phyloP scores from a whole-genome alignment of 2,888 invertebrate species.

The Gisinianus flammeolus region DNA sequence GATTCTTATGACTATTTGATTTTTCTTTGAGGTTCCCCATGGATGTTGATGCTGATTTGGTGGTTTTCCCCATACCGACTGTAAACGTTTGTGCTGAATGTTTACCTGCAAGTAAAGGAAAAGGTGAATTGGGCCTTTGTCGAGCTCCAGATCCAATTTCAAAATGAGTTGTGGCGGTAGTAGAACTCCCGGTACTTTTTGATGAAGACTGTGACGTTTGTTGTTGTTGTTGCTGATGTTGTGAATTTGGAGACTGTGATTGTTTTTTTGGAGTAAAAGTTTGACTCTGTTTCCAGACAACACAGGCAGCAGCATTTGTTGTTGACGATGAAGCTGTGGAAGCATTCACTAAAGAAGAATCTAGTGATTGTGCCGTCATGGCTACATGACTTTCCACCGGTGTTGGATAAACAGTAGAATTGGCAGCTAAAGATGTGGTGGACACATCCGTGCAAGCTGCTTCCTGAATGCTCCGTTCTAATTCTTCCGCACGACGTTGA shows the following conservation, averaged over 20 bases:
- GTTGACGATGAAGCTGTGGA: neutral
- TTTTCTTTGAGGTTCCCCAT: neutral
- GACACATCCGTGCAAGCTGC: neutral
- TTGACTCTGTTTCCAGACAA: constrained; percentile 30
- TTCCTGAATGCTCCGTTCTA: constrained; percentile 44
- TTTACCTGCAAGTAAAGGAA: constrained; percentile 19
- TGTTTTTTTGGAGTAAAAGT: constrained; percentile 3
- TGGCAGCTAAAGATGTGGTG: neutral
- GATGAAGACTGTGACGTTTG: neutral
- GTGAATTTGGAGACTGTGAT: no score
- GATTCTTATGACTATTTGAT: neutral
- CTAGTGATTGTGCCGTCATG: neutral
- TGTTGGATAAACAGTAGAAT: neutral
- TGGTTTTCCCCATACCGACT: constrained; percentile 5
- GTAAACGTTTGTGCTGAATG: neutral
- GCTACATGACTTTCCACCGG: neutral
- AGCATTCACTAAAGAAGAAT: neutral
- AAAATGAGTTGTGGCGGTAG: no score
- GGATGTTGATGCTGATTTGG: neutral
- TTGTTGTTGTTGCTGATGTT: neutral
- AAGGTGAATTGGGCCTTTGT: constrained; percentile 32
- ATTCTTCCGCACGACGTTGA: constrained; percentile 21
- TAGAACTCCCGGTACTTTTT: no score
- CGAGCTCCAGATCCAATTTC: neutral
- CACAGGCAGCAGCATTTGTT: neutral